phyloP scores from a whole-genome alignment of 2,888 invertebrate species.

The Selenia dentaria region DNA sequence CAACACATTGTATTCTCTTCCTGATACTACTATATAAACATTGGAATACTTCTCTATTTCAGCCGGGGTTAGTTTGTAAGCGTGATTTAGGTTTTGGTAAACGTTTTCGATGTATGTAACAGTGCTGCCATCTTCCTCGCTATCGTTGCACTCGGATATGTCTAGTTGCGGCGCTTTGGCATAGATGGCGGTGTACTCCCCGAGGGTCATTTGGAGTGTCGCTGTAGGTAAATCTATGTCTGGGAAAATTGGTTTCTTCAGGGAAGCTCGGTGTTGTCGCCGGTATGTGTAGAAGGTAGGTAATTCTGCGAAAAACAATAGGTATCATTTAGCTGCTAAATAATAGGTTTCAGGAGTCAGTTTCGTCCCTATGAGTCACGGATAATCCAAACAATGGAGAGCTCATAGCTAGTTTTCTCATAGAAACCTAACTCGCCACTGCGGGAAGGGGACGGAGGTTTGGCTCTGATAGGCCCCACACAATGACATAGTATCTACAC shows the following conservation, averaged over 20 bases:
- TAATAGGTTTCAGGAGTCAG: no score
- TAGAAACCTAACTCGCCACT: no score
- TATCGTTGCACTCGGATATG: not conserved
- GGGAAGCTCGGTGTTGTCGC: slow-evolving; percentile 49
- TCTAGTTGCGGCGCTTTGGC: slow-evolving; percentile 19
- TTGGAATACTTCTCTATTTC: slow-evolving; percentile 56
- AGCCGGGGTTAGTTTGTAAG: slow-evolving; percentile 42
- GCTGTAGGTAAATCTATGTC: slow-evolving; percentile 38
- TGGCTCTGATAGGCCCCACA: no score
- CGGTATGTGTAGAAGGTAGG: slow-evolving; percentile 42
- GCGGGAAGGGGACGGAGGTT: no score
- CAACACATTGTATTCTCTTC: slow-evolving; percentile 49
- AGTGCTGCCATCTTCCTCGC: slow-evolving; percentile 47
- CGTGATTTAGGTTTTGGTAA: slow-evolving; percentile 14
- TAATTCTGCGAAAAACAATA: slow-evolving; percentile 43
- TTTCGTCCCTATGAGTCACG: no score
- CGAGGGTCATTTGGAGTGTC: slow-evolving; percentile 31
- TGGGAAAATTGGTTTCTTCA: slow-evolving; percentile 46
- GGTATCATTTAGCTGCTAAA: no score
- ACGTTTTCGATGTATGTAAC: slow-evolving; percentile 34
- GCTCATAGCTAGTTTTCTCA: no score
- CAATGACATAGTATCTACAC: no score
- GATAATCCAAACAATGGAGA: no score
- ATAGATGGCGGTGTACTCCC: slow-evolving; percentile 48
- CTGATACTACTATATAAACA: slow-evolving; percentile 42